phyloP scores from a whole-genome alignment of 2,113 vertebrate genomes.

The Galeopterus variegatus region DNA sequence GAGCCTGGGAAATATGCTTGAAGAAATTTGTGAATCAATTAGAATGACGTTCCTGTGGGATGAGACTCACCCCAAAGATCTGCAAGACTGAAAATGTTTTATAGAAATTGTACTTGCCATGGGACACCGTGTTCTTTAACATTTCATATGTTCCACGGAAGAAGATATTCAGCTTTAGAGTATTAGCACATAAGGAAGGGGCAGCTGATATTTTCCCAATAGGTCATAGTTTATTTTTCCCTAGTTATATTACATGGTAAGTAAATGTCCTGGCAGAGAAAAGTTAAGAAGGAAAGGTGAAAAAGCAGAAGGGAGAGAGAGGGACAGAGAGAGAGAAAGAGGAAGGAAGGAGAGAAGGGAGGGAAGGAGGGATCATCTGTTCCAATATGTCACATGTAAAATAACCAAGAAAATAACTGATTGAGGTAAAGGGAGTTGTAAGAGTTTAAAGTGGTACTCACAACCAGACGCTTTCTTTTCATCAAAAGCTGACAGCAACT shows the following conservation, averaged over 20 bases:
- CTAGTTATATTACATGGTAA: neutral
- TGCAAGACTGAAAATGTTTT: neutral
- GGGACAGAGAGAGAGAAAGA: neutral
- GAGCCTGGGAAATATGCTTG: neutral
- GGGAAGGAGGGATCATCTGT: neutral
- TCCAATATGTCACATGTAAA: neutral
- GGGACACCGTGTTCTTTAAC: neutral
- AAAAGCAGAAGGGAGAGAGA: neutral
- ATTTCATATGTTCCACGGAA: neutral
- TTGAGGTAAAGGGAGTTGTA: slow-evolving; percentile 16
- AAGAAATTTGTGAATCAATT: slow-evolving; percentile 29
- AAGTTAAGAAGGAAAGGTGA: neutral
- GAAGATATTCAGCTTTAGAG: neutral
- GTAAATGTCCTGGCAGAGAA: neutral
- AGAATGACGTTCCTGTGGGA: neutral
- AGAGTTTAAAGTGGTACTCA: slow-evolving; percentile 38
- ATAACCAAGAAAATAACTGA: slow-evolving; percentile 6
- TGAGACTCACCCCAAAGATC: neutral
- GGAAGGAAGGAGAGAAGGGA: neutral
- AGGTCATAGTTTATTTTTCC: slow-evolving; percentile 1
- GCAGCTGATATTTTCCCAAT: neutral
- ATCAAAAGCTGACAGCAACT: slow-evolving; percentile 11
- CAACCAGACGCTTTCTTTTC: slow-evolving; percentile 46
- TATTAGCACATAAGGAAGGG: neutral
- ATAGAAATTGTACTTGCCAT: neutral